Conservation (phyloP, 2,113 vertebrate species). For the Rhinolophus sinicus region DNA sequence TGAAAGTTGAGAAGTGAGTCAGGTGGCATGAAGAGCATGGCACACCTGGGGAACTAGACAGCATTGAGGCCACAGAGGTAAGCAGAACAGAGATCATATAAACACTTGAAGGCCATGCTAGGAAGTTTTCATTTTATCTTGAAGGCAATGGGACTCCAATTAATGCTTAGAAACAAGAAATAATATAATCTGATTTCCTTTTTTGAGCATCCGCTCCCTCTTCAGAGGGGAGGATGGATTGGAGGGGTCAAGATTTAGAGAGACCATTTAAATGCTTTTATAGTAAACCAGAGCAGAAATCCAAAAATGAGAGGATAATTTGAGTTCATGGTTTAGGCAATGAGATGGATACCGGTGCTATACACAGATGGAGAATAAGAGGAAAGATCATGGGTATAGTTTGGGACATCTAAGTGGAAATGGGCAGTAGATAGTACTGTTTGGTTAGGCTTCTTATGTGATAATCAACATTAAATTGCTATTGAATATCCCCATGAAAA, state of each 20-base stretch:
- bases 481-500: slow-evolving; percentile 50
- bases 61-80: not conserved
- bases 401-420: not conserved
- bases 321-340: not conserved
- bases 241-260: not conserved
- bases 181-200: not conserved
- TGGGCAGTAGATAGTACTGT: not conserved
- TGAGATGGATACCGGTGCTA: not conserved
- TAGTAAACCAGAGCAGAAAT: not conserved
- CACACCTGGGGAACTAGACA: not conserved
- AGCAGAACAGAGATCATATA: not conserved
- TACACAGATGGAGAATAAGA: not conserved
- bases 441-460: not conserved
- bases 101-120: not conserved
- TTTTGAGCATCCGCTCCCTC: not conserved
- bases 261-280: not conserved
- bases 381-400: not conserved
- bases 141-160: not conserved
- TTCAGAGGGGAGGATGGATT: not conserved
- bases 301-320: not conserved
- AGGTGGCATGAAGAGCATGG: not conserved
- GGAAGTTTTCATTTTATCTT: not conserved
- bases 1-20: not conserved
- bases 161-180: not conserved
- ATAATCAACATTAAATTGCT: slow-evolving; percentile 30